These are phyloP conservation scores for Perizoma flavofasciatum DNA, from an alignment of 2,888 invertebrate genomes.

Conservation along the genomic window DNA sequence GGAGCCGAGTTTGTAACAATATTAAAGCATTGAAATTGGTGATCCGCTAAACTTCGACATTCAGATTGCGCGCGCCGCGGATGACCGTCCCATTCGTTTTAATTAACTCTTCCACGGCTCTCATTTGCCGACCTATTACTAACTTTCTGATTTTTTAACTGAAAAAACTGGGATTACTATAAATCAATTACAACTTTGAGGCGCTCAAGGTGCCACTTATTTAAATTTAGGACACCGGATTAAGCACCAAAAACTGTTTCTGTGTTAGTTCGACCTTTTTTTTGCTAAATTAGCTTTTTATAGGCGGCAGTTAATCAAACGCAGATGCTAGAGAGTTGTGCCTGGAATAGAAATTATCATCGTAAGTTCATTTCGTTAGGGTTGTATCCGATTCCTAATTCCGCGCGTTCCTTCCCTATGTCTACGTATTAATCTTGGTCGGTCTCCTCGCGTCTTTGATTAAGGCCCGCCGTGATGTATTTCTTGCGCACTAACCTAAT, in stretches of 20 bases:
- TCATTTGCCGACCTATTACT: conserved; percentile 65
- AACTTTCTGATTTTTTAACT: conserved; percentile 62
- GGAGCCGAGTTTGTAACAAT: conserved; percentile 79
- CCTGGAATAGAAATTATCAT: conserved; percentile 41
- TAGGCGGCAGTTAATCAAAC: conserved; percentile 29
- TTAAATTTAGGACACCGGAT: conserved; percentile 32
- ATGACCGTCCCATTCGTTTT: conserved; percentile 80
- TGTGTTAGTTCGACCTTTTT: conserved; percentile 25
- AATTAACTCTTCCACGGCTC: conserved; percentile 77
- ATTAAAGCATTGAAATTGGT: conserved; percentile 83
- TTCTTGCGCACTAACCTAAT: conserved; percentile 79
- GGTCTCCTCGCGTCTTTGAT: conserved; percentile 78
- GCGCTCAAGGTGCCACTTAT: conserved; percentile 39
- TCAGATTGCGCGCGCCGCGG: conserved; percentile 56
- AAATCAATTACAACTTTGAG: conserved; percentile 65
- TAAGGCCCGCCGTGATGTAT: conserved; percentile 79
- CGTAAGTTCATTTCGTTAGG: conserved; percentile 55
- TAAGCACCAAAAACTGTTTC: conserved; percentile 26
- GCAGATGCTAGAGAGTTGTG: conserved; percentile 34
- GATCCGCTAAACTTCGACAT: conserved; percentile 82
- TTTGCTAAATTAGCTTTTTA: conserved; percentile 31
- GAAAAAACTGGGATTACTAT: conserved; percentile 54
- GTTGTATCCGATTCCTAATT: conserved; percentile 59
- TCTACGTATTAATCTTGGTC: conserved; percentile 76
- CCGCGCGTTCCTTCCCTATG: conserved; percentile 58